phyloP scores from a whole-genome alignment of 1,140 invertebrate species.

The Colletes latitarsis region DNA sequence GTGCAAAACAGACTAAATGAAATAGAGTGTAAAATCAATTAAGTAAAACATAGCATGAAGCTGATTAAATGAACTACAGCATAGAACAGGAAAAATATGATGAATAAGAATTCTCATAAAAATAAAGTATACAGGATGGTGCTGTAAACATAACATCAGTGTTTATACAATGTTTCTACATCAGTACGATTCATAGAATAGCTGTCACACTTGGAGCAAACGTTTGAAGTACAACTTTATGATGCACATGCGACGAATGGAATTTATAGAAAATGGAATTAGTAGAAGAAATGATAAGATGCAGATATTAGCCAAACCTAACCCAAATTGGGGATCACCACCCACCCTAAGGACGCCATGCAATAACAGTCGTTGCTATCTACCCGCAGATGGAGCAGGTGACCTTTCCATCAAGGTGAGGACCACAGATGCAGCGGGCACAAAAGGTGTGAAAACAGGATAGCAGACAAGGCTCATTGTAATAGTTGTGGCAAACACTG shows the following conservation, averaged over 20 bases:
- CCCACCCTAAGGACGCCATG: slow-evolving; percentile 46
- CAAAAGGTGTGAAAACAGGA: slow-evolving; percentile 88
- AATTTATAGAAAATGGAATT: background rate
- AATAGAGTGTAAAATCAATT: too few species aligned
- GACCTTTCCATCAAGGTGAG: slow-evolving; percentile 84
- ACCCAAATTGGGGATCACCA: slow-evolving; percentile 40
- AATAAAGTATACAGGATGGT: background rate
- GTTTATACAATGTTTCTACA: background rate
- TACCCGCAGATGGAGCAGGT: slow-evolving; percentile 87
- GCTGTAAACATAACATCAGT: background rate
- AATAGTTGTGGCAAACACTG: slow-evolving; percentile 86
- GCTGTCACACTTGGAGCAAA: background rate
- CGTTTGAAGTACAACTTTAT: background rate
- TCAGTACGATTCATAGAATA: background rate
- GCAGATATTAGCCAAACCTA: slow-evolving; percentile 31
- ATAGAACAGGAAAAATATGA: background rate
- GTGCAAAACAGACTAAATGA: too few species aligned
- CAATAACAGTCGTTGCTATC: slow-evolving; percentile 66
- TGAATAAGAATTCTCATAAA: background rate
- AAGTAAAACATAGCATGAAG: too few species aligned
- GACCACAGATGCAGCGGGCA: slow-evolving; percentile 83
- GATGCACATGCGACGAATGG: background rate
- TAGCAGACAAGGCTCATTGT: slow-evolving; percentile 85
- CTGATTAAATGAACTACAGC: background rate
- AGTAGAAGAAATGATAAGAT: background rate